These are phyloP conservation scores for Philotrypesis tridentata DNA, from an alignment of 1,140 invertebrate species.

Conservation along the genomic window DNA sequence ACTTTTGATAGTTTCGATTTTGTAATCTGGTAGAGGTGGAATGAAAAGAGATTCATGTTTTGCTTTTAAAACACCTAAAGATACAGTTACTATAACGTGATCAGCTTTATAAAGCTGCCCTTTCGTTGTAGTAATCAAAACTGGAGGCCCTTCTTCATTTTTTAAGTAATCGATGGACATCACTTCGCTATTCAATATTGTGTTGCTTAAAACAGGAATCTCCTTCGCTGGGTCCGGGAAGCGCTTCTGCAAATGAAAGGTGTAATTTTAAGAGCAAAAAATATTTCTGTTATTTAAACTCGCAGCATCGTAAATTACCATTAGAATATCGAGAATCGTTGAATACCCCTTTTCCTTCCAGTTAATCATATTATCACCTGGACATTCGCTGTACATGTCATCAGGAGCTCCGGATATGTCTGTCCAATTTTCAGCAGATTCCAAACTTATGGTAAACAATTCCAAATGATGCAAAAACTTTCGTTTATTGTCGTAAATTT, in stretches of 20 bases:
- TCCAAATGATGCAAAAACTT: slow-evolving; percentile 73
- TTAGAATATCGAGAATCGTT: slow-evolving; percentile 76
- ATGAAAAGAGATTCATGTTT: slow-evolving; percentile 64
- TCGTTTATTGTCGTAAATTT: slow-evolving; percentile 47
- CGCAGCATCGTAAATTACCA: slow-evolving; percentile 67
- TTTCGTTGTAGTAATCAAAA: slow-evolving; percentile 62
- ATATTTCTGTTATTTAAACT: neutral
- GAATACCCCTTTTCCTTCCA: slow-evolving; percentile 78
- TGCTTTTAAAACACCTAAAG: slow-evolving; percentile 72
- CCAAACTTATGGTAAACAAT: slow-evolving; percentile 72
- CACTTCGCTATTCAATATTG: slow-evolving; percentile 62
- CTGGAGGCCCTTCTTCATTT: slow-evolving; percentile 51
- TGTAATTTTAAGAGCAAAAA: neutral
- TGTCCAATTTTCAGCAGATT: slow-evolving; percentile 76
- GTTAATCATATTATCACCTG: slow-evolving; percentile 75
- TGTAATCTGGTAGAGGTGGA: slow-evolving; percentile 62
- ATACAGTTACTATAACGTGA: slow-evolving; percentile 71
- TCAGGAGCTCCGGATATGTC: slow-evolving; percentile 73
- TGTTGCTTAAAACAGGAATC: slow-evolving; percentile 62
- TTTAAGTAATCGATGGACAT: slow-evolving; percentile 62
- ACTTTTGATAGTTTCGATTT: slow-evolving; percentile 59
- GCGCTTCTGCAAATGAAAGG: slow-evolving; percentile 58
- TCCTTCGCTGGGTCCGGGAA: slow-evolving; percentile 59
- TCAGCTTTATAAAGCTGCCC: slow-evolving; percentile 63
- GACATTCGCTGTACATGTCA: slow-evolving; percentile 73